A percentile compares a stretch with the other conserved stretches of the same genome.
These are phyloP conservation scores for Epicampocera succincta DNA, from an alignment of 2,888 invertebrate genomes.

Conservation along the genomic window DNA sequence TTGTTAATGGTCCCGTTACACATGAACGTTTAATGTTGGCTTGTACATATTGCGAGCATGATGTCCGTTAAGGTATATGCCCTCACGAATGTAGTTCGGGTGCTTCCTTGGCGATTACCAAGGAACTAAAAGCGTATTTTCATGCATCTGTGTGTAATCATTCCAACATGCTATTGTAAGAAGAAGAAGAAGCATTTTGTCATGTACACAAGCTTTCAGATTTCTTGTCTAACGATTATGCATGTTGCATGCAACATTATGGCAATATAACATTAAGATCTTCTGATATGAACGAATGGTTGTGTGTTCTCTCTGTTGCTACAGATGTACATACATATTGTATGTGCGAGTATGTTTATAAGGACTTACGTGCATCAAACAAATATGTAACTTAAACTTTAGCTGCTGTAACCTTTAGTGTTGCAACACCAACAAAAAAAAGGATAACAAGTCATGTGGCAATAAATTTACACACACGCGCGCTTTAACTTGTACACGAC, in stretches of 20 bases:
- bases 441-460: neutral
- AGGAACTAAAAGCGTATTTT: slow-evolving; percentile 12
- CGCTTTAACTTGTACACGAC: neutral
- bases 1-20: slow-evolving; percentile 12
- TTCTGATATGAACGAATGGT: neutral
- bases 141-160: neutral
- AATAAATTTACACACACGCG: slow-evolving; percentile 40
- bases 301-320: neutral
- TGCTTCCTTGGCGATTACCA: neutral
- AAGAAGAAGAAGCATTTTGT: slow-evolving; percentile 31
- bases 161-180: slow-evolving; percentile 30
- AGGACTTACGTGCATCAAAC: slow-evolving; percentile 18
- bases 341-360: neutral
- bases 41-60: slow-evolving; percentile 35
- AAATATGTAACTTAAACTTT: slow-evolving; percentile 6
- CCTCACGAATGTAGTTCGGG: slow-evolving; percentile 1
- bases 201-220: slow-evolving; percentile 51
- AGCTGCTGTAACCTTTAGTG: neutral
- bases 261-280: slow-evolving; percentile 30
- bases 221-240: slow-evolving; percentile 56
- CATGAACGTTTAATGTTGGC: slow-evolving; percentile 31
- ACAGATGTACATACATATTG: neutral
- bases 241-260: slow-evolving; percentile 60
- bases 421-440: slow-evolving; percentile 2
- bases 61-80: neutral